phyloP scores from a whole-genome alignment of 2,797 vertebrate genomes.

The Anomalospiza imberbis region DNA sequence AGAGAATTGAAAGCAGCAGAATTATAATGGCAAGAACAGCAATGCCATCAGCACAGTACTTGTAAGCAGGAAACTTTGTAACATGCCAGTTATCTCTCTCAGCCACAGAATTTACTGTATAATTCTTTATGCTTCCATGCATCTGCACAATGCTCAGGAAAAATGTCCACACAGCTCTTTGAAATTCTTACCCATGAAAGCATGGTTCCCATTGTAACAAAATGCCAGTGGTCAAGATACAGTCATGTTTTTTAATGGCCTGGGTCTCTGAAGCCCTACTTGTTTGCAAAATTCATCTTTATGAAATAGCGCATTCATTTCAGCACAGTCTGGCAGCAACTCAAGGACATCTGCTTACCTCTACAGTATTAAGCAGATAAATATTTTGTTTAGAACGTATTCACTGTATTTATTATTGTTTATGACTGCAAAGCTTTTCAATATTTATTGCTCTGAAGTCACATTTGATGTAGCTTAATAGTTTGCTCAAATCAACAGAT shows the following conservation, averaged over 20 bases:
- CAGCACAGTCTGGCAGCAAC: constrained; percentile 16
- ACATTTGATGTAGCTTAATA: constrained; percentile 33
- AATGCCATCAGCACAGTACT: not conserved
- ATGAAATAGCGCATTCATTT: constrained; percentile 42
- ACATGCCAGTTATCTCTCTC: not conserved
- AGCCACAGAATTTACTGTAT: constrained; percentile 7
- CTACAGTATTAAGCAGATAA: constrained; percentile 42
- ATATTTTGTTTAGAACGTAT: constrained; percentile 51
- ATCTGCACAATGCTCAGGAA: constrained; percentile 22
- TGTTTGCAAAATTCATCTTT: constrained; percentile 47
- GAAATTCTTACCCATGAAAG: constrained; percentile 1
- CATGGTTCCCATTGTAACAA: not conserved
- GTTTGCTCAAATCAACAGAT: constrained; percentile 23
- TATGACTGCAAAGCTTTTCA: constrained; percentile 28
- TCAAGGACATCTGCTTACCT: constrained; percentile 58
- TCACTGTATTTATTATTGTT: constrained; percentile 21
- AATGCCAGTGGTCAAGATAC: constrained; percentile 37
- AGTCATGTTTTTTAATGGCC: constrained; percentile 45
- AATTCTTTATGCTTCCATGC: not conserved
- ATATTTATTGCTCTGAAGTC: constrained; percentile 31
- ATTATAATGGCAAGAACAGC: not conserved
- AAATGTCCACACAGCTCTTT: not conserved
- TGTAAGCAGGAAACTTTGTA: not conserved
- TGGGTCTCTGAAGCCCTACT: constrained; percentile 13
- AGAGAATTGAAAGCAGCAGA: not conserved